phyloP scores from a whole-genome alignment of 2,113 vertebrate genomes.

The Lepisosteus oculatus region DNA sequence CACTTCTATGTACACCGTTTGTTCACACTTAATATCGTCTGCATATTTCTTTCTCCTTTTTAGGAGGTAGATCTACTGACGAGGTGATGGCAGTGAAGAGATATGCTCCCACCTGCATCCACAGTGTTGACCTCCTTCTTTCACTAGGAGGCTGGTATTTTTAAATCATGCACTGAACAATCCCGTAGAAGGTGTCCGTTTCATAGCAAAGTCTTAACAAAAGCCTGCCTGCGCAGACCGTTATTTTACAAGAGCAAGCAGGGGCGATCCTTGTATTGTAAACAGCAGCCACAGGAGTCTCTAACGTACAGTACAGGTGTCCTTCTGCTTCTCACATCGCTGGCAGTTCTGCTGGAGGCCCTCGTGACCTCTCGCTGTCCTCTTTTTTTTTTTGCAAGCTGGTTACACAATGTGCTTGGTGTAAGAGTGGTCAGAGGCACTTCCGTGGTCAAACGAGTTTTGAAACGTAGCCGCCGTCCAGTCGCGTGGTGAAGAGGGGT shows the following conservation, averaged over 20 bases:
- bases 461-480: not conserved
- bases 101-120: constrained; percentile 13
- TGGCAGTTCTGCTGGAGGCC: not conserved
- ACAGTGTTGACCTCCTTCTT: constrained; percentile 17
- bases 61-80: constrained; percentile 25
- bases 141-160: constrained; percentile 13
- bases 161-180: constrained; percentile 20
- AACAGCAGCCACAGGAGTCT: constrained; percentile 13
- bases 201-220: constrained; percentile 12
- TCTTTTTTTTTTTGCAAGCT: constrained; percentile 28
- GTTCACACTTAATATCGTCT: constrained; percentile 36
- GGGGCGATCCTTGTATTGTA: constrained; percentile 21
- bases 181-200: not conserved
- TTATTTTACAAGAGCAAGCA: constrained; percentile 16
- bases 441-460: constrained; percentile 18
- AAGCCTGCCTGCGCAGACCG: not conserved
- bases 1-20: constrained; percentile 31
- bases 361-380: not conserved
- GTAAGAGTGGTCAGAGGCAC: constrained; percentile 41
- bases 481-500: constrained; percentile 16
- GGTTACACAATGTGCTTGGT: constrained; percentile 33
- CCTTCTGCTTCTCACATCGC: not conserved
- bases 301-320: not conserved
- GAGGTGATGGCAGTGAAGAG: constrained; percentile 13
- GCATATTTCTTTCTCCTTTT: constrained; percentile 33